Percentiles rank a stretch among this genome's conserved stretches.
These are phyloP conservation scores for Calephelis perditalis DNA, from an alignment of 2,888 invertebrate species.

Conservation along the genomic window DNA sequence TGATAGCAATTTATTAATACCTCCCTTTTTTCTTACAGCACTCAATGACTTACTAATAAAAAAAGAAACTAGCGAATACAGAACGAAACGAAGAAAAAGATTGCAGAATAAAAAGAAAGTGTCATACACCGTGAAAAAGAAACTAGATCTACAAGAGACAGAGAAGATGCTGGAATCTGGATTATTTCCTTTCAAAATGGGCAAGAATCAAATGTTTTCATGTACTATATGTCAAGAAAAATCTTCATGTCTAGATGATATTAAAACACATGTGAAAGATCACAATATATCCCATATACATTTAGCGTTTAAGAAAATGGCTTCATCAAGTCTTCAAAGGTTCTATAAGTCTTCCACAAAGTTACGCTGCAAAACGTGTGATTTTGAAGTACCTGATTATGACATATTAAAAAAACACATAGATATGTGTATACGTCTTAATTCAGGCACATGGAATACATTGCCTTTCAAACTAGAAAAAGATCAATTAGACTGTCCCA, in stretches of 20 bases:
- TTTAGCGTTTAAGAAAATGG: constrained; percentile 61
- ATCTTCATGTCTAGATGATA: constrained; percentile 45
- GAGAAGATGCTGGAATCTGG: constrained; percentile 51
- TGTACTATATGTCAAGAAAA: constrained; percentile 58
- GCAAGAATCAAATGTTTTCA: constrained; percentile 44
- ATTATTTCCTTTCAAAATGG: constrained; percentile 61
- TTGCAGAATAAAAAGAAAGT: constrained; percentile 32
- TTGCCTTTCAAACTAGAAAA: constrained; percentile 66
- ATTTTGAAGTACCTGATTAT: constrained; percentile 45
- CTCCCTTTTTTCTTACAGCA: constrained; percentile 36
- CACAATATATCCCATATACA: constrained; percentile 51
- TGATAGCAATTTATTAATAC: too few species aligned
- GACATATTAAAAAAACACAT: constrained; percentile 50
- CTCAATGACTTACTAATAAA: constrained; percentile 45
- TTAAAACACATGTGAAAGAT: constrained; percentile 46
- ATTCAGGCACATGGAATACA: constrained; percentile 45
- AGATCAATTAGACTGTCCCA: constrained; percentile 63
- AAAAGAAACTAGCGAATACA: constrained; percentile 39
- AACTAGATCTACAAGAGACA: constrained; percentile 43
- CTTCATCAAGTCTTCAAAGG: constrained; percentile 45
- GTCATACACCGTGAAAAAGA: constrained; percentile 40
- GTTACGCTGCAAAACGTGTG: constrained; percentile 58
- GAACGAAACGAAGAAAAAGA: constrained; percentile 35
- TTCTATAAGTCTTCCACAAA: constrained; percentile 45
- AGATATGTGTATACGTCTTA: constrained; percentile 46